Conservation (phyloP, 2,888 invertebrate genomes). For the Tiliacea aurago region DNA sequence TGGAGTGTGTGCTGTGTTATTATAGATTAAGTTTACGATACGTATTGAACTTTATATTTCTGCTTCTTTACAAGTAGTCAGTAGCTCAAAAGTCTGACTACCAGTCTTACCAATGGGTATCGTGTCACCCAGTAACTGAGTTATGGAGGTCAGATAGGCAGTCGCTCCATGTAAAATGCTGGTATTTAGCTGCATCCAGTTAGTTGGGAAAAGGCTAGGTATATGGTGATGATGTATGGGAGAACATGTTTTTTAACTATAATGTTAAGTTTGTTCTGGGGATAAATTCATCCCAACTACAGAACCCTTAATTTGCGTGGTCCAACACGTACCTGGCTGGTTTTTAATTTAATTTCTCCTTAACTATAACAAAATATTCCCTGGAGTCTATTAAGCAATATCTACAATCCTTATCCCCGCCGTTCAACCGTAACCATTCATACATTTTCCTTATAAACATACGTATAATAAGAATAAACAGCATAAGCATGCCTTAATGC, state of each 20-base stretch:
- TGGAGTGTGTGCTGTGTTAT: neutral
- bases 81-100: too few relatives aligned
- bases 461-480: slow-evolving; percentile 56
- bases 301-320: too few relatives aligned
- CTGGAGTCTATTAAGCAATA: neutral
- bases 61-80: too few relatives aligned
- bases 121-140: neutral
- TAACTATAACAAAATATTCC: neutral
- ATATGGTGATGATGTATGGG: neutral
- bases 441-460: slow-evolving; percentile 33
- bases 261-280: too few relatives aligned
- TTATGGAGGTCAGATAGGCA: neutral
- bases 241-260: too few relatives aligned
- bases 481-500: slow-evolving; percentile 78
- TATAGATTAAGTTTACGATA: neutral
- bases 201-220: neutral
- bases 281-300: too few relatives aligned
- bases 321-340: too few relatives aligned
- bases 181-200: neutral
- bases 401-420: neutral
- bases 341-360: neutral
- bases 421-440: slow-evolving; percentile 8
- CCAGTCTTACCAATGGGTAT: neutral
- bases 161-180: neutral
- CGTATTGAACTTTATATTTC: neutral